Base-by-base conservation (phyloP, 2,888 invertebrate species). In the Coleophora flavipennella region DNA sequence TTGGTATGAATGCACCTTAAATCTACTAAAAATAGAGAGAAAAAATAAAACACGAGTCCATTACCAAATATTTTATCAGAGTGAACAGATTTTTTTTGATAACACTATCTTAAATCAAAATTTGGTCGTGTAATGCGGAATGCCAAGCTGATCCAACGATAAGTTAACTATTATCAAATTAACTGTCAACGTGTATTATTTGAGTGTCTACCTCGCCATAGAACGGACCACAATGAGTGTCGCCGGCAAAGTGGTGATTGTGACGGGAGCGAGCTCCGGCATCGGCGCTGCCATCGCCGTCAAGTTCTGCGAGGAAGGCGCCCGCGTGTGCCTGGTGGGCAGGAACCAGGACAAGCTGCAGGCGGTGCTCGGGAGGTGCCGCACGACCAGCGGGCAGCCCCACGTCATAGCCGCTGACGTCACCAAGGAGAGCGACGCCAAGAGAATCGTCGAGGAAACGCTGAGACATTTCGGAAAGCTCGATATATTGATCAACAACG, bases 181-280 rank as follows among this genome's bases (percentile, higher is more conserved):
- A 4, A 6, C 20, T 20, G 20, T 6, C 20, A 20, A 20, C 6
- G 3, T 3, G 20, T 4, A 20, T 4, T 6, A 20, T 20, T 20
- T 20, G 20, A 20, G 20, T 20, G 6, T 20, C 20, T 3, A 6
- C 20, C 3, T 20, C 20, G 3, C 20, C 3, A 4, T 20, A 3
- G 20, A 20, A 6, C 20, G 20, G 20, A 4, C 20, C 12, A n/a
- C 31, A n/a, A 45, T 45, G 45, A 42, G 40, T 38, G 38, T 42
- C 14, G n/a, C 61, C 28, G 76, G 75, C 11, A 86, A 86, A 68
- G 79, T 86, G 3, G 67, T 81, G 8, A 55, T 86, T n/a, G 70
- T 86, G 26, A 86, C 86, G 1, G 90, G 90, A 14, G 87, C 88
- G 1, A 88, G 88, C 57, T 88, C 88, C 8, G 90, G 90, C 1